phyloP scores from a whole-genome alignment of 2,888 invertebrate genomes.

The Cantharis rufa region DNA sequence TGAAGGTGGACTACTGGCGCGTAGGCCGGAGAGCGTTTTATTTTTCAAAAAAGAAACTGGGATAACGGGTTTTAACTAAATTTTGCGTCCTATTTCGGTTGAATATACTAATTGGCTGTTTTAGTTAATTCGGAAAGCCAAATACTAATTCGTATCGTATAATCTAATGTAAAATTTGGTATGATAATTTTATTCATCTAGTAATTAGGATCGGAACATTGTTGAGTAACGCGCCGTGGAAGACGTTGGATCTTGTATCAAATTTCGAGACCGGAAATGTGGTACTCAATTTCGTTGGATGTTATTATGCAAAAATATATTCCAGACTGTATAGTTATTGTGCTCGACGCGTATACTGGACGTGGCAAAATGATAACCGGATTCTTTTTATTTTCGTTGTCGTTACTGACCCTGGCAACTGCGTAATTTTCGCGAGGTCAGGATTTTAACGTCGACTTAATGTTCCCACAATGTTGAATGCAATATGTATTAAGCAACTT shows the following conservation, averaged over 20 bases:
- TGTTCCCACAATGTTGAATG: neutral
- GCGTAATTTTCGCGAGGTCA: conserved; percentile 34
- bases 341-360: conserved; percentile 10
- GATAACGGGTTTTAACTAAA: too few species aligned
- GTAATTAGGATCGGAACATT: neutral
- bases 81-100: too few species aligned
- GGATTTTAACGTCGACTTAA: neutral
- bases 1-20: neutral
- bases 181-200: neutral
- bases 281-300: conserved; percentile 14
- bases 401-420: conserved; percentile 40
- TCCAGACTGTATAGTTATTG: conserved; percentile 15
- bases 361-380: conserved; percentile 24
- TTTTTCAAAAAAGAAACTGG: neutral
- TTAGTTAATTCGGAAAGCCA: neutral
- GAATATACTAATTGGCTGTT: neutral
- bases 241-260: conserved; percentile 9
- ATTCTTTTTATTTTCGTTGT: conserved; percentile 30
- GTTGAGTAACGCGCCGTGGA: neutral
- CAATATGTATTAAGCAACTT: neutral
- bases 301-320: conserved; percentile 8
- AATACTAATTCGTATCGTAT: neutral
- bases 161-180: neutral
- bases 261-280: conserved; percentile 16
- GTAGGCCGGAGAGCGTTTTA: neutral